Conservation (phyloP, 1,140 invertebrate species). For the Pogonognathellus flavescens region DNA sequence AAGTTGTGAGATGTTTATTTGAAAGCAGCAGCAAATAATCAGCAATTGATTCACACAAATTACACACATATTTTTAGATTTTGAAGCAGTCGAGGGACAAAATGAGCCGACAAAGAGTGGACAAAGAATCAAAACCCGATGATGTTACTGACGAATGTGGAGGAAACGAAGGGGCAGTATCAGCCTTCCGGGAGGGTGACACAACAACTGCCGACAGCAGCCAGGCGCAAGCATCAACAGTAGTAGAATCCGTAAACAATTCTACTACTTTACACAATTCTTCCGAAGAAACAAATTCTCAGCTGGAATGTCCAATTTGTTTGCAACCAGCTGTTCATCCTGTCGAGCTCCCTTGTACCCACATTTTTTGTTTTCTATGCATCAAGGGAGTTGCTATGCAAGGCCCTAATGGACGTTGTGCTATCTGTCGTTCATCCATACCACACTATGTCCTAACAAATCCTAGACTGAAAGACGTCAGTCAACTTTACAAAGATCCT, state of each 20-base stretch:
- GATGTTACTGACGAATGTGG: background rate
- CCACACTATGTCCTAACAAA: slow-evolving; percentile 86
- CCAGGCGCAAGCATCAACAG: background rate
- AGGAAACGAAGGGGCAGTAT: background rate
- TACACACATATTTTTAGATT: background rate
- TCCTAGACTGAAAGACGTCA: slow-evolving; percentile 80
- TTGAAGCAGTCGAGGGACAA: background rate
- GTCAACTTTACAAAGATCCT: slow-evolving; percentile 71
- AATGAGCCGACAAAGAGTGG: slow-evolving; percentile 3
- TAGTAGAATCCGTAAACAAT: background rate
- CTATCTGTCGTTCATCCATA: slow-evolving; percentile 87
- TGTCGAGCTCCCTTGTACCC: slow-evolving; percentile 88
- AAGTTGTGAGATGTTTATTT: too few species aligned
- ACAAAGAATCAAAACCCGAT: background rate
- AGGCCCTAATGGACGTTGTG: slow-evolving; percentile 76
- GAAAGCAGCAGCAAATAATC: too few species aligned
- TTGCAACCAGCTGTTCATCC: slow-evolving; percentile 90
- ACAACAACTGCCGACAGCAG: background rate
- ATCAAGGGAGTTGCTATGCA: slow-evolving; percentile 93
- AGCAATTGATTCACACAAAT: too few species aligned
- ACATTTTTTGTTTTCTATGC: slow-evolving; percentile 96
- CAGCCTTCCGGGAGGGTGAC: background rate
- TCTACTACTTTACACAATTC: background rate
- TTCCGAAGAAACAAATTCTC: slow-evolving; percentile 19
- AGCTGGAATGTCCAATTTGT: slow-evolving; percentile 89